Base-by-base conservation (phyloP, 2,888 invertebrate genomes). In the Sarcophaga variegata region DNA sequence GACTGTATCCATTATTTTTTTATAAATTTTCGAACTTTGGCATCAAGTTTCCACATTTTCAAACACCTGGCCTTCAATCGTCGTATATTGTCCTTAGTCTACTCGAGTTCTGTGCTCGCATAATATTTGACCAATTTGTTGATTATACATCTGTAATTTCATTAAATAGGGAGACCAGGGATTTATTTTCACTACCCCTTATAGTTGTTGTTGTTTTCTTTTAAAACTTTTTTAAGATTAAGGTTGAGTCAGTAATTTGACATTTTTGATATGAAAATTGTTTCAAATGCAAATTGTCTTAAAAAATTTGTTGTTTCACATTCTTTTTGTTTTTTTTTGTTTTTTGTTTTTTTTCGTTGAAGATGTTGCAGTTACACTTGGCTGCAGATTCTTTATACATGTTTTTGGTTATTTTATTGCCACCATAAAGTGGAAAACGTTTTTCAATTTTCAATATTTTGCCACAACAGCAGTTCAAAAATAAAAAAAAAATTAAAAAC, bases 321-420 rank as follows among this genome's bases (percentile, higher is more conserved):
- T 60, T 76, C 63, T 75, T 71, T 37, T 37, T 37, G 2, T 37
- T 8, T 1, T 8, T 37, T 45, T 60, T 81, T 79, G 67, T 37
- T 37, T 37, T 8, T 37, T 37, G 2, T 8, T 37, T 60, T 79
- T 81, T 74, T 75, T 69, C 2, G 37, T 78, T 59, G 14, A 64
- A 83, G 69, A 74, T 81, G 81, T 64, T 77, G 67, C 37, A 37
- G 80, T 86, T 86, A 81, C 86, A 83, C 80, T 83, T 81, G 86
- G 70, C 59, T 81, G 86, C 83, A 74, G 69, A 77, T 81, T 78
- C 27, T 78, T 83, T 70, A 5, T 54, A 81, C 69, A 83, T 78
- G 45, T 81, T 78, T 86, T 81, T 74, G 62, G 74, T 74, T 76
- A 77, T 70, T 82, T 83, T 78, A 27, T 81, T 77, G 83, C 72